phyloP scores from a whole-genome alignment of 2,888 invertebrate genomes.

The Andricus quercusramuli region DNA sequence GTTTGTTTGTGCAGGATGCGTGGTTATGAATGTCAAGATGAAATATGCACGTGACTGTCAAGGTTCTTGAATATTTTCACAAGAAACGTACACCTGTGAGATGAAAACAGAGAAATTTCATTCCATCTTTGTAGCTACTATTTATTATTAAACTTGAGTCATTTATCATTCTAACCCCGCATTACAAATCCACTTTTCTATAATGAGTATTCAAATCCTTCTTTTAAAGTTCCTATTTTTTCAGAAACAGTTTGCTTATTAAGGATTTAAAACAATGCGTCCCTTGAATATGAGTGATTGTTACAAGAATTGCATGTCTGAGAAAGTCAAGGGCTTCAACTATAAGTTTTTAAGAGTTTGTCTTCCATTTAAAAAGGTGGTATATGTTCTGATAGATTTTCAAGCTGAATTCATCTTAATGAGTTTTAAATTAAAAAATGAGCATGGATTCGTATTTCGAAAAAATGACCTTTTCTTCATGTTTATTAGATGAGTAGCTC shows the following conservation, averaged over 20 bases:
- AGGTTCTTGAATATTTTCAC: background rate
- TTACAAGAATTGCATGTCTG: too few relatives aligned
- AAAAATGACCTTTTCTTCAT: too few relatives aligned
- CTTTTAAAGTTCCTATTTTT: background rate
- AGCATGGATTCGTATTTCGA: too few relatives aligned
- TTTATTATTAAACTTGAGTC: slow-evolving; percentile 30
- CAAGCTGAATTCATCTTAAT: too few relatives aligned
- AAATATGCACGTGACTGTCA: slow-evolving; percentile 18
- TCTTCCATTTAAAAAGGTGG: too few relatives aligned
- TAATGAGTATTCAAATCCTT: background rate
- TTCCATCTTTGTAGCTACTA: background rate
- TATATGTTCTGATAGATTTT: too few relatives aligned
- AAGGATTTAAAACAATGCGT: background rate
- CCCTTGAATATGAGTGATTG: too few relatives aligned
- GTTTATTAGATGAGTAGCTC: too few relatives aligned
- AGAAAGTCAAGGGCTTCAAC: too few relatives aligned
- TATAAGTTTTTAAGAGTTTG: too few relatives aligned
- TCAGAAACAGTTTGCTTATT: background rate
- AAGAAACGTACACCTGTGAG: background rate
- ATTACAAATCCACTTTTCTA: background rate
- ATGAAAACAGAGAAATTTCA: slow-evolving; percentile 11
- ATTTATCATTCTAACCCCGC: slow-evolving; percentile 17
- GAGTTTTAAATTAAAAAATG: too few relatives aligned
- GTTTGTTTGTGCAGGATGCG: background rate
- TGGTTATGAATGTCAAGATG: slow-evolving; percentile 9